Base-by-base conservation (phyloP, 2,113 vertebrate genomes). In the Dipodomys stephensi region DNA sequence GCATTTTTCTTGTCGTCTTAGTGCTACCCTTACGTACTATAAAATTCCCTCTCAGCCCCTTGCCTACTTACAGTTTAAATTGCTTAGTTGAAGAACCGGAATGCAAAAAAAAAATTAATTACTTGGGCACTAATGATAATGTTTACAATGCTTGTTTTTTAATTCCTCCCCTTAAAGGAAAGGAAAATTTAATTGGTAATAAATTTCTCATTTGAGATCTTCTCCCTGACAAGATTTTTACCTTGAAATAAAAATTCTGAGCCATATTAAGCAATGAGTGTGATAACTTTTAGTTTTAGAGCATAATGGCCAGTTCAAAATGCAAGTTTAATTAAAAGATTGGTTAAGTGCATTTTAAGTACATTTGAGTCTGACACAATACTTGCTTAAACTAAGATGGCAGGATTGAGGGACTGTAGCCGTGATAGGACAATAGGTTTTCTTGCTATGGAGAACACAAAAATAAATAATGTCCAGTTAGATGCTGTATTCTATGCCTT, bases 41-140 rank as follows among this genome's bases (percentile, higher is more conserved):
- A 96, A 96, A 95, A 76, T 90, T 94, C 92, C 76, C 95, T 87
- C 95, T 86, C 94, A 93, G 64, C 78, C 94, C 87, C 4, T 0
- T 57, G 46, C 53, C 69, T 87, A 2, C 73, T 82, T 86, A 85
- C 94, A 88, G 88, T 91, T 96, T 94, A 87, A 57, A 73, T 96
- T 94, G 49, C 84, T 92, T 96, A 77, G 92, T 91, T 94, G 57
- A 83, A 83, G 77, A 95, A 90, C 91, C 96, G 95, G 65, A 62
- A 83, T 94, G 94, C 96, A 93, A 94, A 96, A 93, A 94, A 96
- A 97, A 96, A 94, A 87, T 92, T 96, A 97, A 96, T 96, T 91
- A 94, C 73, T 22, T 88, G 81, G 91, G 93, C 92, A 77, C 95
- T 95, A 96, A 96, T 94, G 96, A 92, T 91, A 85, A 25, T 93